Evolutionary conservation across 30 jellyfish, hydroid and myxozoan genomes (phyloP).

Genomic region (Pseudorhiza aurosa): DNA sequence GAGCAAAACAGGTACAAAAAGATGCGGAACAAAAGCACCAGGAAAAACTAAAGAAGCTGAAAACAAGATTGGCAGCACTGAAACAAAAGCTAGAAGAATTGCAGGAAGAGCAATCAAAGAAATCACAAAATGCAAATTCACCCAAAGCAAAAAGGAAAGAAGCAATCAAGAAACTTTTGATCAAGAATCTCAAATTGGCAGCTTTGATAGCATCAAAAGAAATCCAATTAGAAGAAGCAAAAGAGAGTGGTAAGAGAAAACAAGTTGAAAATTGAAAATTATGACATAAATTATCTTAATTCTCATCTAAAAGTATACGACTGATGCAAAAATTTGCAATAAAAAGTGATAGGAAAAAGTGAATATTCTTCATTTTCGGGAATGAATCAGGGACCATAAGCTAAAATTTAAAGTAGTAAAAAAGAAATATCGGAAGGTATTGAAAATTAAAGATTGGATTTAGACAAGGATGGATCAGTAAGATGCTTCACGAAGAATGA

Average conservation of each 20-base stretch:
- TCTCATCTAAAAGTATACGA: too few species aligned
- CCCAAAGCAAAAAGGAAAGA: constrained; percentile 83
- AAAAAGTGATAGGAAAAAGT: neutral
- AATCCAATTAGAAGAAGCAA: constrained; percentile 93
- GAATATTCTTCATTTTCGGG: too few species aligned
- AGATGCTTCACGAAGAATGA: too few species aligned
- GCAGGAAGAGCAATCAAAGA: constrained; percentile 93
- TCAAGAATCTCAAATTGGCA: constrained; percentile 88
- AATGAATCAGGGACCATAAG: too few species aligned
- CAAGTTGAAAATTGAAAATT: too few species aligned
- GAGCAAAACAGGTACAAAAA: constrained; percentile 79
- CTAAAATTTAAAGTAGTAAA: too few species aligned
- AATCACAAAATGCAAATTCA: constrained; percentile 75
- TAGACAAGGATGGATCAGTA: too few species aligned
- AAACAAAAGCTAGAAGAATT: constrained; percentile 60
- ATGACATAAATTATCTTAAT: too few species aligned
- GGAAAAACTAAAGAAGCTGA: constrained; percentile 61
- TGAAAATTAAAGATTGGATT: too few species aligned
- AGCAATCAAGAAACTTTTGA: constrained; percentile 85
- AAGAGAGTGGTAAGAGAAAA: constrained; percentile 58
- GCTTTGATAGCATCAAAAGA: constrained; percentile 97
- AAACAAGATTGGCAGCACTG: constrained; percentile 60
- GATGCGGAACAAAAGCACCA: constrained; percentile 55
- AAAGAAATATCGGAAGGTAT: too few species aligned
- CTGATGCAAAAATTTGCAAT: too few species aligned